Conservation (phyloP, 2,888 invertebrate genomes). For the Congeria kusceri region DNA sequence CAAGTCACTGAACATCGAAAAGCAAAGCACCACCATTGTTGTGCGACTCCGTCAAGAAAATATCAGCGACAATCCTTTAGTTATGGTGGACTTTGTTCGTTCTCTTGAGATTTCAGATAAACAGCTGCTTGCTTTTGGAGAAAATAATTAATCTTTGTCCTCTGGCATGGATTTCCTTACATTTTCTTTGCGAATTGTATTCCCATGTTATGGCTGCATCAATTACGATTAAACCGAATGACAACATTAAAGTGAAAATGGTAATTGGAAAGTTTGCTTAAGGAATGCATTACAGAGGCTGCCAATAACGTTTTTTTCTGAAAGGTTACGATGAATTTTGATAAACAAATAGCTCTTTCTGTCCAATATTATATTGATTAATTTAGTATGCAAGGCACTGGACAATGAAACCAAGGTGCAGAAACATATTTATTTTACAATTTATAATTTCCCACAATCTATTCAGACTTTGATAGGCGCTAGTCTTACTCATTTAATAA, state of each 20-base stretch:
- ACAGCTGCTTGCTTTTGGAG: conserved; percentile 67
- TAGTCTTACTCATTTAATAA: too few species aligned
- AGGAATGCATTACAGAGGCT: too few species aligned
- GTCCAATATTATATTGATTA: too few species aligned
- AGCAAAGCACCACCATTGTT: too few species aligned
- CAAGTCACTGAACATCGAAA: too few species aligned
- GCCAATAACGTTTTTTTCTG: too few species aligned
- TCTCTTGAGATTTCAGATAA: conserved; percentile 64
- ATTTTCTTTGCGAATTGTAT: conserved; percentile 26
- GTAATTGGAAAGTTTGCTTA: background rate
- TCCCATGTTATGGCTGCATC: conserved; percentile 37
- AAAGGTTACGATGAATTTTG: too few species aligned
- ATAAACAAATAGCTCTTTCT: too few species aligned
- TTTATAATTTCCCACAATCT: too few species aligned
- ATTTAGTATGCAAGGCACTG: too few species aligned
- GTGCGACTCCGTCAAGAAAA: conserved; percentile 50
- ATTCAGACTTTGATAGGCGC: too few species aligned
- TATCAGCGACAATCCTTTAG: conserved; percentile 55
- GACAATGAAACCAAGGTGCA: conserved; percentile 5
- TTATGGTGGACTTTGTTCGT: conserved; percentile 46
- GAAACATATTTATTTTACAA: too few species aligned
- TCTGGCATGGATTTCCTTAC: conserved; percentile 40
- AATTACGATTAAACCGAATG: conserved; percentile 44
- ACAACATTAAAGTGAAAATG: conserved; percentile 32
- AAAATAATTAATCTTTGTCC: conserved; percentile 68